Evolutionary conservation across 2,113 vertebrate genomes (phyloP).

Genomic region (Notechis scutatus): DNA sequence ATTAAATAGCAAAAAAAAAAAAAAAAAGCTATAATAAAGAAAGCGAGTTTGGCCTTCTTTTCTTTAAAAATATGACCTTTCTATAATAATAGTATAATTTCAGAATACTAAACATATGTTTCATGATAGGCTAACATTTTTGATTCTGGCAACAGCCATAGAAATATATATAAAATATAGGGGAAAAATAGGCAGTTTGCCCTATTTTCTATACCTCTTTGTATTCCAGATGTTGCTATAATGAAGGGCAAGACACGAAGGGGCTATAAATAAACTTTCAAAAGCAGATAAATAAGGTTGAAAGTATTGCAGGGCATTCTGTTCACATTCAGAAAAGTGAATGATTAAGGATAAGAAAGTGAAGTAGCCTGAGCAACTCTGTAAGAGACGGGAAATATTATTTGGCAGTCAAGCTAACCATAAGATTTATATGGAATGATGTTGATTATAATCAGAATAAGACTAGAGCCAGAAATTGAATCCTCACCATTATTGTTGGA

Average conservation of each 20-base stretch:
- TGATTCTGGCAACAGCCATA: not conserved
- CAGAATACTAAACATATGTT: not conserved
- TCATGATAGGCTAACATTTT: not conserved
- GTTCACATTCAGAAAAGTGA: not conserved
- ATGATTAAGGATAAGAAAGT: not conserved
- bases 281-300: not conserved
- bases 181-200: not conserved
- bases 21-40: not conserved
- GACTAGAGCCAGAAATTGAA: not conserved
- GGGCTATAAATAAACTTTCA: not conserved
- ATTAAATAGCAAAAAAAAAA: not conserved
- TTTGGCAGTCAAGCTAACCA: not conserved
- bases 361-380: not conserved
- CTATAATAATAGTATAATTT: not conserved
- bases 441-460: not conserved
- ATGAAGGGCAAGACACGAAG: not conserved
- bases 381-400: not conserved
- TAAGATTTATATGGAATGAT: not conserved
- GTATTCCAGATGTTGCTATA: not conserved
- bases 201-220: not conserved
- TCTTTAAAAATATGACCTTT: not conserved
- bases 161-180: not conserved
- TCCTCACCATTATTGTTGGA: not conserved
- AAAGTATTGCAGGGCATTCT: not conserved
- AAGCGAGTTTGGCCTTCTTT: not conserved